Evolutionary conservation across 2,888 invertebrate species (phyloP).

Genomic region (Eutolmus rufibarbis): DNA sequence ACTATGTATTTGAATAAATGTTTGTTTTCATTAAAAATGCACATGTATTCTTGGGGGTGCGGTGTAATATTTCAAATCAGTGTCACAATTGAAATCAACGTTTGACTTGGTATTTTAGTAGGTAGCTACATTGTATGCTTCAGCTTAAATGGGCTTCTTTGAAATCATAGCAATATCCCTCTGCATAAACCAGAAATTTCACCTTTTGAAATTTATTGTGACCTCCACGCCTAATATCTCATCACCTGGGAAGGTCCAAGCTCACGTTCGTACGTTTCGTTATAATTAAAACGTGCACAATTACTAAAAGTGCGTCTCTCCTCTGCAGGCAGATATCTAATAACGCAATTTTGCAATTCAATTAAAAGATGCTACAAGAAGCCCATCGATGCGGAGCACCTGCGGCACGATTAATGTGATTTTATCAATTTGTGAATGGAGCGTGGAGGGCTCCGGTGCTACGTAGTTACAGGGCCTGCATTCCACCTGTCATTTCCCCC

Average conservation of each 20-base stretch:
- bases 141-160: not conserved
- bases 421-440: conserved; percentile 17
- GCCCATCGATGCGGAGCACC: not conserved
- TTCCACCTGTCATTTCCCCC: conserved; percentile 34
- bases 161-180: not conserved
- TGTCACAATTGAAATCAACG: too few species aligned
- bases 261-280: not conserved
- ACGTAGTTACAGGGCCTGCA: not conserved
- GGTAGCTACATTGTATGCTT: too few species aligned
- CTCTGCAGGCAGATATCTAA: not conserved
- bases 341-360: conserved; percentile 9
- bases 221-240: not conserved
- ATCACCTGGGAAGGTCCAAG: not conserved
- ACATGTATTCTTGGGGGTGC: too few species aligned
- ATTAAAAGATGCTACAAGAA: not conserved
- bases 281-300: conserved; percentile 3
- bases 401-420: conserved; percentile 11
- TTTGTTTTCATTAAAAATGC: too few species aligned
- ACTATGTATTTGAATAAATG: too few species aligned
- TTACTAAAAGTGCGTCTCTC: not conserved
- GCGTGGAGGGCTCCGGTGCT: not conserved
- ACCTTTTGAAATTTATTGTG: not conserved
- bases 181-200: not conserved
- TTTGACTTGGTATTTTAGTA: too few species aligned
- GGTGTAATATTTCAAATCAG: too few species aligned